Percentiles rank a stretch among this genome's conserved stretches.
These are phyloP conservation scores for Hypercompe scribonia DNA, from an alignment of 2,888 invertebrate genomes.

Conservation along the genomic window DNA sequence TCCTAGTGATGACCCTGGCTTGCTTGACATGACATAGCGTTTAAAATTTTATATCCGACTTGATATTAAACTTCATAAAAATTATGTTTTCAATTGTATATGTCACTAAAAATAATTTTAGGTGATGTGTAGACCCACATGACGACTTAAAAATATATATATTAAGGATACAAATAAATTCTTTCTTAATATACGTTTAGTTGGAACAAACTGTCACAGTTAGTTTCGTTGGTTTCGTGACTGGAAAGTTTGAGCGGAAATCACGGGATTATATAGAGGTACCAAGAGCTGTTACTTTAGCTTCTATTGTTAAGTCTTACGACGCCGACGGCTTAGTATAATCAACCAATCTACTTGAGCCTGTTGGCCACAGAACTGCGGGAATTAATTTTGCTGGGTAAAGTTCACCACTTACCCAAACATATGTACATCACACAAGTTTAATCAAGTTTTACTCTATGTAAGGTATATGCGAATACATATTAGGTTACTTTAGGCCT, in stretches of 20 bases:
- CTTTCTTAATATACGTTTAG: not conserved
- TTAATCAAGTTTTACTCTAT: not conserved
- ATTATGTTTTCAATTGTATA: too few species aligned
- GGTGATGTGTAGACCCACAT: too few species aligned
- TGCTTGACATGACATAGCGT: too few species aligned
- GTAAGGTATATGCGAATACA: not conserved
- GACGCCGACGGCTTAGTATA: constrained; percentile 20
- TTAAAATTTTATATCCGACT: too few species aligned
- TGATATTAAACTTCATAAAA: too few species aligned
- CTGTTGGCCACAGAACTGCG: constrained; percentile 14
- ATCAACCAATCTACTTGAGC: constrained; percentile 25
- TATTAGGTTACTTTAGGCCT: not conserved
- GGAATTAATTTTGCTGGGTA: constrained; percentile 26
- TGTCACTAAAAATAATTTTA: too few species aligned
- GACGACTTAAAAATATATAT: too few species aligned
- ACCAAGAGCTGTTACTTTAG: constrained; percentile 28
- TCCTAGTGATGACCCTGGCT: too few species aligned
- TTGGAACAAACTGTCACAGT: not conserved
- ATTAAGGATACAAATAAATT: too few species aligned
- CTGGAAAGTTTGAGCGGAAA: constrained; percentile 32
- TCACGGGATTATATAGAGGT: constrained; percentile 25
- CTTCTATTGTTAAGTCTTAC: constrained; percentile 33
- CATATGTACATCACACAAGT: constrained; percentile 1
- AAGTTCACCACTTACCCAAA: not conserved
- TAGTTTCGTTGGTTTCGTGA: constrained; percentile 21